Evolutionary conservation across 2,888 invertebrate species (phyloP).

Genomic region (Taphrorychus bicolor): DNA sequence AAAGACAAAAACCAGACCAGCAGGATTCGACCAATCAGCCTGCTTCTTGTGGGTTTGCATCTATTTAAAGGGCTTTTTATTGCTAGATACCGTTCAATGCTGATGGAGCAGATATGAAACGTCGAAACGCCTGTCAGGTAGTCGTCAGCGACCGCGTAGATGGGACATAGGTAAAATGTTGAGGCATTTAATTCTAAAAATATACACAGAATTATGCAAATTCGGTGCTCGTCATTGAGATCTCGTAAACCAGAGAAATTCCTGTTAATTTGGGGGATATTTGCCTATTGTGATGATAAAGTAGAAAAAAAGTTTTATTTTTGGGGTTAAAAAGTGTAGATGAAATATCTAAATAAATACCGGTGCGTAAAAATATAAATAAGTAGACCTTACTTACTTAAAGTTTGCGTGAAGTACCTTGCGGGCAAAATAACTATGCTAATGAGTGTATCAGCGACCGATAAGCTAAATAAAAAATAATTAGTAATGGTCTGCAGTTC

Average conservation of each 20-base stretch:
- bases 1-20: conserved; percentile 11
- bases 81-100: conserved; percentile 9
- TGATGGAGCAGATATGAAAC: conserved; percentile 20
- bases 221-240: not conserved
- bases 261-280: too few species aligned
- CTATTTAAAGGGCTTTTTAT: conserved; percentile 6
- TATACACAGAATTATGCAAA: not conserved
- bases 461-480: conserved; percentile 62
- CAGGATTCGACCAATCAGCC: not conserved
- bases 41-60: not conserved
- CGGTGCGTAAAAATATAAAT: not conserved
- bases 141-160: conserved; percentile 5
- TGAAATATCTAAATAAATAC: not conserved
- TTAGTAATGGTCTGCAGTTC: conserved; percentile 63
- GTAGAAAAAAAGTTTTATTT: not conserved
- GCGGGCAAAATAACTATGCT: conserved; percentile 60
- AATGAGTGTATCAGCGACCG: conserved; percentile 73
- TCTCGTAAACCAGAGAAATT: too few species aligned
- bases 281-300: too few species aligned
- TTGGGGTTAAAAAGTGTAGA: not conserved
- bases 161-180: conserved; percentile 3
- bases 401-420: not conserved
- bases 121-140: conserved; percentile 15
- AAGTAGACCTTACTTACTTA: too few species aligned
- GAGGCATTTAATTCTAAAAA: conserved; percentile 1